Base-by-base conservation (phyloP, 2,797 vertebrate species). In the Fundulus diaphanus region DNA sequence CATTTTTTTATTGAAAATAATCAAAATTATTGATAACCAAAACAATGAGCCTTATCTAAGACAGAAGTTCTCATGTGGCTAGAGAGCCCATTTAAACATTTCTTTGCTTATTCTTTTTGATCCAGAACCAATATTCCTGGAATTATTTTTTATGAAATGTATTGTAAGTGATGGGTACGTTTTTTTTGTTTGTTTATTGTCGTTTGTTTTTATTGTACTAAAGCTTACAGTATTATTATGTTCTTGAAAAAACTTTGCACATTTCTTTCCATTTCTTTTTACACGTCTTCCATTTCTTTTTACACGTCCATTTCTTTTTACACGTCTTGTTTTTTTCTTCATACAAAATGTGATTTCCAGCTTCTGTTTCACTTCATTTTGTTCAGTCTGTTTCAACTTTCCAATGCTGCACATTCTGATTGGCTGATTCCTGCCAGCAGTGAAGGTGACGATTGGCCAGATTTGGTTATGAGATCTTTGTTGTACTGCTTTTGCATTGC, bases 311-410 rank as follows among this genome's bases (percentile, higher is more conserved):
- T 40, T 68, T 80, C 40, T 68, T 72, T 12, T 11, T 68, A 13
- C 8, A 52, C 42, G 73, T 79, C 77, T 24, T 82, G 80, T 84
- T 76, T 84, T 40, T 76, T 49, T 61, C 29, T 13, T 27, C n/a
- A 54, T 76, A 70, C 22, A 89, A 66, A 75, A 88, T 74, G n/a
- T 35, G 84, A 75, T 61, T 63, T 80, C 40, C 35, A 69, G 68
- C 27, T 42, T 82, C 72, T 84, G 72, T 52, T 90, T 92, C 89
- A 87, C 82, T 56, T 95, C 93, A 91, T 94, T 94, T 81, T 82
- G 85, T 90, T 93, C 95, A 97, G 96, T 95, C 89, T 92, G 88
- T 93, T 96, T 96, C 95, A 94, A 95, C 94, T 96, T 97, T 96
- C 96, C 95, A 92, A 91, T 96, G 91, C 95, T 96, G 88, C 96